phyloP scores from a whole-genome alignment of 2,113 vertebrate species.

The Puntigrus tetrazona region DNA sequence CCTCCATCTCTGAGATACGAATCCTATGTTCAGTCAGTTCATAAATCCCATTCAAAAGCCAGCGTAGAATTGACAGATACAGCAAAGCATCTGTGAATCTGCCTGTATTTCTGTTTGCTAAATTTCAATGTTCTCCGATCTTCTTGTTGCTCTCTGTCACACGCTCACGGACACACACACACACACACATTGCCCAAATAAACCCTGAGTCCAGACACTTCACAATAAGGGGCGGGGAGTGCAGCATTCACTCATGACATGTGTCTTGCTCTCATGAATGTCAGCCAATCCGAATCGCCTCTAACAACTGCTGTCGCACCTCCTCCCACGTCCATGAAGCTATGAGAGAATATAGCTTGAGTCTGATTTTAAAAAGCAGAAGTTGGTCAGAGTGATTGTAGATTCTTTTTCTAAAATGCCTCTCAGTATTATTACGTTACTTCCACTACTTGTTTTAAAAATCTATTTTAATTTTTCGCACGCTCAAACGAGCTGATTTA shows the following conservation, averaged over 20 bases:
- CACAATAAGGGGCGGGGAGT: slow-evolving; percentile 58
- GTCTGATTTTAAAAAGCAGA: slow-evolving; percentile 52
- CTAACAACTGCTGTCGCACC: background rate
- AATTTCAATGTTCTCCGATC: background rate
- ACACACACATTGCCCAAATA: slow-evolving; percentile 64
- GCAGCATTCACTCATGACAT: slow-evolving; percentile 26
- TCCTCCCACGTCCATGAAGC: background rate
- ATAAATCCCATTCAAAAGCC: slow-evolving; percentile 49
- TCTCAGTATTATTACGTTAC: slow-evolving; percentile 30
- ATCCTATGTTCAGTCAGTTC: slow-evolving; percentile 29
- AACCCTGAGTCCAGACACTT: slow-evolving; percentile 57
- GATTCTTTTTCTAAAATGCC: background rate
- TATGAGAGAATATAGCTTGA: background rate
- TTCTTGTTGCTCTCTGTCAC: background rate
- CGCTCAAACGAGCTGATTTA: slow-evolving; percentile 22
- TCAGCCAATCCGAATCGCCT: slow-evolving; percentile 34
- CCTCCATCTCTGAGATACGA: slow-evolving; percentile 57
- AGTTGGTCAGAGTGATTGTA: background rate
- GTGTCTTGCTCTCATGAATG: slow-evolving; percentile 54
- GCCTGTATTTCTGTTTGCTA: background rate
- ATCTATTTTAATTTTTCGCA: slow-evolving; percentile 23
- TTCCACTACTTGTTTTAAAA: background rate
- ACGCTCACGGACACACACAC: slow-evolving; percentile 37
- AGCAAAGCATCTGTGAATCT: slow-evolving; percentile 5
- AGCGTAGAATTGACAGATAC: slow-evolving; percentile 37